phyloP scores from a whole-genome alignment of 1,140 invertebrate genomes.

The Lepidurus couesii region DNA sequence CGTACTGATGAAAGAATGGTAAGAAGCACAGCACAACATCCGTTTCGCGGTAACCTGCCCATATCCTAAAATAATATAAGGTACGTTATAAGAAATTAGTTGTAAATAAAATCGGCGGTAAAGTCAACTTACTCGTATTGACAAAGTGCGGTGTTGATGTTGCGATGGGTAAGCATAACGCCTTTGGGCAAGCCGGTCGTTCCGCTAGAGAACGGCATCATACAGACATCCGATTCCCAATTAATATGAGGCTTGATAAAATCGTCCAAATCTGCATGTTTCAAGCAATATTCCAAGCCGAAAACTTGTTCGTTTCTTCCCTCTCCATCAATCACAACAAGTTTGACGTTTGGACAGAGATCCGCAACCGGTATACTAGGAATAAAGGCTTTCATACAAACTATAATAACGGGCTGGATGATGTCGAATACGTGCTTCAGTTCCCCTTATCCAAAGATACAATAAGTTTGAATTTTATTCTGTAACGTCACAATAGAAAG shows the following conservation, averaged over 20 bases:
- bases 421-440: neutral
- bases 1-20: constrained; percentile 34
- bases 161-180: constrained; percentile 70
- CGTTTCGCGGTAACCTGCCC: neutral
- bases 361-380: neutral
- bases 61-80: neutral
- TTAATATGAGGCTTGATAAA: neutral
- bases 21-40: constrained; percentile 30
- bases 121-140: constrained; percentile 28
- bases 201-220: constrained; percentile 60
- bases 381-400: neutral
- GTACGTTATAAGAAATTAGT: neutral
- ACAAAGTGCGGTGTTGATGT: constrained; percentile 51
- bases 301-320: neutral
- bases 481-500: neutral
- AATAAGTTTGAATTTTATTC: neutral
- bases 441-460: neutral
- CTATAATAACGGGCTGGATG: neutral
- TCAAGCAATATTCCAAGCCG: neutral
- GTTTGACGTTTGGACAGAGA: neutral
- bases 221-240: constrained; percentile 30
- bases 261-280: neutral
- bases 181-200: constrained; percentile 88
- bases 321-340: neutral
- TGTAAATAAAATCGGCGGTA: neutral